Evolutionary conservation across 2,113 vertebrate genomes (phyloP), one percentile per base, ranked within the genome.

Genomic region (Erinaceus europaeus): DNA sequence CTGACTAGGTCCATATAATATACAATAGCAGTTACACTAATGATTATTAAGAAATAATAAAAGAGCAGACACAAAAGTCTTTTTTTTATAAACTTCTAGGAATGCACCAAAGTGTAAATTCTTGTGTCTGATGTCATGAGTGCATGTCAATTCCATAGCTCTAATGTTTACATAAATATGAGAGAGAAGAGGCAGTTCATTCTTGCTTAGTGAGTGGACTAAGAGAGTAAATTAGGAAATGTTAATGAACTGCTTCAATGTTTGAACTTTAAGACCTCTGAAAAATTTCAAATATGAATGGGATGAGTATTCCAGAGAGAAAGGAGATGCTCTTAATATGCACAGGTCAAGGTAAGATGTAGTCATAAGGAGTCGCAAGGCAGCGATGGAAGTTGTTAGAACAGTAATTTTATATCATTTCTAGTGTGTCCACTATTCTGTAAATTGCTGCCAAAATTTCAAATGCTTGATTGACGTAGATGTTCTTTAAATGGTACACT

Each of bases 31-130:
- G 65, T 32, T 46, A 81, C 9, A 81, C 44, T 34, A 81, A 71
- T 36, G 77, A 85, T 82, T 87, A 71, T 71, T 72, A 72, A 88
- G 21, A 73, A 77, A 72, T 4, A 77, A 76, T 38, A 48, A 21
- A 52, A n/a, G 88, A 25, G 20, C 42, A 5, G 11, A 20, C 21
- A 84, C 9, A 25, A 6, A 80, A 84, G 84, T 76, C 61, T 71
- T n/a, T 38, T 86, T 86, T 18, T 81, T 36, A 84, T 77, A 38
- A 73, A 32, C 21, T 61, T 17, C 23, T 20, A 81, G 21, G 18
- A 94, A 73, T 32, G 6, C 18, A 55, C 6, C 36, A 48, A 75
- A 87, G 75, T 38, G 4, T 23, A 82, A 81, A 40, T 38, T 5
- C 6, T 65, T 90, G 71, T 9, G 46, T 65, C 36, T 85, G 21